Evolutionary conservation across 2,888 invertebrate genomes (phyloP), one percentile per base, ranked within the genome.

Genomic region (Lithophane socia): DNA sequence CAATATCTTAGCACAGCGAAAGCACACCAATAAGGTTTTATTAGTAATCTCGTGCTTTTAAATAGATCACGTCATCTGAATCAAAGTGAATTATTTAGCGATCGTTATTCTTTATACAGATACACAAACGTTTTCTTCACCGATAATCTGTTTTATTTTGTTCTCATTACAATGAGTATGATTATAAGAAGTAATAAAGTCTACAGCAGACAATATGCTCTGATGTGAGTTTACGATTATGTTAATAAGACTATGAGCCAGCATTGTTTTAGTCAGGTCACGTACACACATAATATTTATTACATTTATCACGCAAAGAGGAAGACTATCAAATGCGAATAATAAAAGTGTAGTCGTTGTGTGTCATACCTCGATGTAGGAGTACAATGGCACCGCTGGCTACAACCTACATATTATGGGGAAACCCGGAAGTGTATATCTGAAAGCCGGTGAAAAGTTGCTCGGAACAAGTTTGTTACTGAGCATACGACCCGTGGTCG

Each of bases 201-300:
- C 13, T 47, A 18, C 24, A 52, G 60, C 29, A 52, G 29, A 52
- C 49, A 21, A 29, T 56, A n/a, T 49, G 49, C 29, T 78, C 29
- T 64, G n/a, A 42, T 63, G 18, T 54, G 21, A 29, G 10, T 21
- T 56, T 5, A 79, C 10, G 42, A 75, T 29, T 44, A 44, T 52
- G 29, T 75, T 75, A 44, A 44, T 52, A 52, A 37, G 52, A 52
- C 16, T 63, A 42, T 61, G 52, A 75, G 18, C 24, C 2, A 42
- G 37, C 76, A 75, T 75, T 47, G 52, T 54, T 52, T 42, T 61
- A 37, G n/a, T 64, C 58, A 52, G n/a, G 29, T 60, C 52, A 73
- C 80, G 74, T 44, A 44, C 49, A 18, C n/a, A 12, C 21, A 52
- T 63, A 58, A 70, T 71, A 77, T 77, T 44, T 80, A 81, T 80